These are phyloP conservation scores for Ctenomys sociabilis DNA, from an alignment of 2,113 vertebrate genomes.

Conservation along the genomic window DNA sequence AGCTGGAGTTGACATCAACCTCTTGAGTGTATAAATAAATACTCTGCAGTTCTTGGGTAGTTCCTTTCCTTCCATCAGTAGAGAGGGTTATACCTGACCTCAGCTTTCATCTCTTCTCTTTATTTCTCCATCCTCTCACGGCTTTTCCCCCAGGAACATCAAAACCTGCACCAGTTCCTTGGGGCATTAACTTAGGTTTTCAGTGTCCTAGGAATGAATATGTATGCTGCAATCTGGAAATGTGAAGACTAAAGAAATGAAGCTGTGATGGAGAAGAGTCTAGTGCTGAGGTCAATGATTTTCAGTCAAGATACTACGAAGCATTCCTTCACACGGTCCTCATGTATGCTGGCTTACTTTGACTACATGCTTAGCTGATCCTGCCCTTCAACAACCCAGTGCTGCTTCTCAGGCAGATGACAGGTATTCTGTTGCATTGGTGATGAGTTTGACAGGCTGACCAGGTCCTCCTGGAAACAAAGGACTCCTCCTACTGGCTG, in stretches of 20 bases:
- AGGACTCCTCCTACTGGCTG: background rate
- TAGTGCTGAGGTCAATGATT: background rate
- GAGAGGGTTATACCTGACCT: too few relatives aligned
- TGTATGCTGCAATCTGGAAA: background rate
- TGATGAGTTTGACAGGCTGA: background rate
- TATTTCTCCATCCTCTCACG: too few relatives aligned
- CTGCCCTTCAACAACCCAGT: background rate
- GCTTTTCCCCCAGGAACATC: too few relatives aligned
- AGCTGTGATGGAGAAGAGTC: background rate
- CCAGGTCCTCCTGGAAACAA: background rate
- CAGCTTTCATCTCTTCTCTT: too few relatives aligned
- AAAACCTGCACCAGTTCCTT: too few relatives aligned
- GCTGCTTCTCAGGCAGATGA: background rate
- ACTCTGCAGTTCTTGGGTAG: too few relatives aligned
- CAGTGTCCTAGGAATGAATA: background rate
- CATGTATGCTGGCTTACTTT: background rate
- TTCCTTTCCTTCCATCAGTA: too few relatives aligned
- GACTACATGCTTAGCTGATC: background rate
- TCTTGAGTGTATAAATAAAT: too few relatives aligned
- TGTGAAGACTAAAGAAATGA: background rate
- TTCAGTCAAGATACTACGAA: background rate
- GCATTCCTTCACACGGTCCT: background rate
- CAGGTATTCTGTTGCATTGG: background rate
- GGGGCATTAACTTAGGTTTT: background rate
- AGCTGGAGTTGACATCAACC: too few relatives aligned